Evolutionary conservation across 2,888 invertebrate species (phyloP).

Genomic region (Polydrusus cervinus): DNA sequence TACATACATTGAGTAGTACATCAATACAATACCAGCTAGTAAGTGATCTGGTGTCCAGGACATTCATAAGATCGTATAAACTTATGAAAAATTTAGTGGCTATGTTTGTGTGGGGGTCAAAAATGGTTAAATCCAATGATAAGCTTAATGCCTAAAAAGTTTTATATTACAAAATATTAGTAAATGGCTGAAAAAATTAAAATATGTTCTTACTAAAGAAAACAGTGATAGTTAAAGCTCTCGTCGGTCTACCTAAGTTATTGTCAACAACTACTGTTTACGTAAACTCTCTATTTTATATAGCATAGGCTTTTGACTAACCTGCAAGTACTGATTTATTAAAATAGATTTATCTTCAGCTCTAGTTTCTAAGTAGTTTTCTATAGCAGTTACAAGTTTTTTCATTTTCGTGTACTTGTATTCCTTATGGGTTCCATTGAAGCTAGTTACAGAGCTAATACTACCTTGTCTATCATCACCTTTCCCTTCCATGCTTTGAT

Average conservation of each 20-base stretch:
- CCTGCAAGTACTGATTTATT: constrained; percentile 62
- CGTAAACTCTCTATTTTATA: no score
- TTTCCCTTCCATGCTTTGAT: neutral
- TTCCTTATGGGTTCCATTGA: constrained; percentile 29
- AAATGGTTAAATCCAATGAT: constrained; percentile 78
- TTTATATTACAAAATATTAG: constrained; percentile 8
- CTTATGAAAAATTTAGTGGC: constrained; percentile 81
- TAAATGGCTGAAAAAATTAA: no score
- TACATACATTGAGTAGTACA: constrained; percentile 78
- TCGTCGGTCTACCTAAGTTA: no score
- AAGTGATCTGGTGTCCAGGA: constrained; percentile 74
- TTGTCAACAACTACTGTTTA: no score
- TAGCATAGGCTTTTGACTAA: constrained; percentile 48
- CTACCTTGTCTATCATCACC: neutral
- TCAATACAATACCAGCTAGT: constrained; percentile 80
- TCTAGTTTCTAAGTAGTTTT: constrained; percentile 58
- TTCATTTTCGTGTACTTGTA: constrained; percentile 57
- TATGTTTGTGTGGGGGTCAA: constrained; percentile 78
- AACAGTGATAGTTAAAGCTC: no score
- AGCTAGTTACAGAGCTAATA: constrained; percentile 15
- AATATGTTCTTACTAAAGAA: no score
- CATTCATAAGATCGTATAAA: constrained; percentile 78
- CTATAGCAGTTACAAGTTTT: constrained; percentile 54
- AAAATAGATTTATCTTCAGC: constrained; percentile 57
- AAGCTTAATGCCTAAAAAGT: constrained; percentile 77